Base-by-base conservation (phyloP, 1,140 invertebrate species). In the Brachionus rubens region DNA sequence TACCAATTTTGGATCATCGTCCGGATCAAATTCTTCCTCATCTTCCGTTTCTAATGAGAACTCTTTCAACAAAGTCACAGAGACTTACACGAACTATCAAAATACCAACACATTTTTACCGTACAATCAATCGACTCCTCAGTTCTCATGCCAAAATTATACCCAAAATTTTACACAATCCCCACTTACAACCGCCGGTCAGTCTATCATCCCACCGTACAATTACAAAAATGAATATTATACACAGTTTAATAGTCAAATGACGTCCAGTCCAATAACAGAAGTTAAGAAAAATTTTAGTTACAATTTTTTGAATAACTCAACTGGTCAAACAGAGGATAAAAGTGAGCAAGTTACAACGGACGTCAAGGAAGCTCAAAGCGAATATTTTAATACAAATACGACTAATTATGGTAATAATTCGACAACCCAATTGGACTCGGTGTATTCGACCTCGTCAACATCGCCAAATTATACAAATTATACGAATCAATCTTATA, bases 281-380 rank as follows among this genome's bases (percentile, higher is more conserved):
- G 59, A 65, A 0, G 43, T 36, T 14, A 26, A 0, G 7, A 14
- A 4, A 10, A 65, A 65, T 24, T 36, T 36, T 4, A 65, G n/a
- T n/a, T 65, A 65, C 14, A 65, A 65, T 43, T 65, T 65, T 65
- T 65, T 65, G 59, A 65, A 65, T 28, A 65, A 46, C 12, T 59
- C 33, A n/a, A 21, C 24, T n/a, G n/a, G n/a, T 12, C 52, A 24
- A 5, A 28, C 3, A 28, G 52, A 54, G 33, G 52, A 54, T 28
- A 54, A 54, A 54, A 54, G 19, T 16, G 52, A 54, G 19, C n/a
- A n/a, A n/a, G 52, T 26, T 21, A n/a, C 33, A 14, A n/a, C 52
- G 10, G 5, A 54, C 24, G 52, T 24, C 52, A 59, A 59, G 19
- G 28, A 59, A 36, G n/a, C 6, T 33, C 54, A 14, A 59, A 59